These are phyloP conservation scores for Drosophila atroscutellata DNA, from an alignment of 2,888 invertebrate species.

Conservation along the genomic window DNA sequence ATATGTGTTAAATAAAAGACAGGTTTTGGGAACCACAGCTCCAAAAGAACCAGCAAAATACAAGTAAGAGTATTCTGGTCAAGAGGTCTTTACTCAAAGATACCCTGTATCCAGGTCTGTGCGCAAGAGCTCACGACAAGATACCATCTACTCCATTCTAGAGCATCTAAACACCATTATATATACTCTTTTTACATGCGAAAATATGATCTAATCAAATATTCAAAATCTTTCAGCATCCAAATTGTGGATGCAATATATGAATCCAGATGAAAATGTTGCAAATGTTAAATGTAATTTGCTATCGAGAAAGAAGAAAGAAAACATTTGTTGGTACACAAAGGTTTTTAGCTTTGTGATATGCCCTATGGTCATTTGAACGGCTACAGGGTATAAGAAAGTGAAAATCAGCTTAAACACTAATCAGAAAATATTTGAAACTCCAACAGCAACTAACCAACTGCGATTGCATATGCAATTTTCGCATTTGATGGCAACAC, in stretches of 20 bases:
- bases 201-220: neutral
- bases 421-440: constrained; percentile 12
- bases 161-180: neutral
- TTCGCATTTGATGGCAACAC: neutral
- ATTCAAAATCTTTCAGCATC: neutral
- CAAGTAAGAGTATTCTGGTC: neutral
- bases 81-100: neutral
- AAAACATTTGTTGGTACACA: neutral
- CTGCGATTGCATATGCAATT: neutral
- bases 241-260: neutral
- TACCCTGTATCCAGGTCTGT: constrained; percentile 3
- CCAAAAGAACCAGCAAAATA: constrained; percentile 14
- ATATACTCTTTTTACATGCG: too few species aligned
- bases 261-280: neutral
- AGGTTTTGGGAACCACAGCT: constrained; percentile 41
- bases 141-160: neutral
- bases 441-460: constrained; percentile 4
- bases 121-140: neutral
- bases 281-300: neutral
- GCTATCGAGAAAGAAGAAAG: neutral
- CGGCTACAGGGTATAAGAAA: neutral
- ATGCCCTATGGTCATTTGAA: neutral
- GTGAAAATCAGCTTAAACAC: constrained; percentile 16
- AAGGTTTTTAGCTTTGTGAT: neutral
- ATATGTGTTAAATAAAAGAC: constrained; percentile 25